Evolutionary conservation across 2,888 invertebrate species (phyloP).

Genomic region (Caenorhabditis sp.): DNA sequence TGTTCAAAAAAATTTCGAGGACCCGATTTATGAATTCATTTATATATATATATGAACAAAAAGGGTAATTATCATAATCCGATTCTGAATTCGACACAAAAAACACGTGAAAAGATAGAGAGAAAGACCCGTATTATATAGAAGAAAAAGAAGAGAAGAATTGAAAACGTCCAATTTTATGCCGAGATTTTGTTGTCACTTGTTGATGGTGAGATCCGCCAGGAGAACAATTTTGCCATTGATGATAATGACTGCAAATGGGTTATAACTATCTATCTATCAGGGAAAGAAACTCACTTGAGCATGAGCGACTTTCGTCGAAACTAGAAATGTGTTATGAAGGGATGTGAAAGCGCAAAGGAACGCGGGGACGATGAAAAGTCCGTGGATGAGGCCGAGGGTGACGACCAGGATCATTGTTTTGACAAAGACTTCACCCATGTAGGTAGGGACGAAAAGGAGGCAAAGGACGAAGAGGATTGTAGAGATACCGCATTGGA

Average conservation of each 20-base stretch:
- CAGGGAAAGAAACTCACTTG: slow-evolving; percentile 34
- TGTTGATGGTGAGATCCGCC: slow-evolving; percentile 47
- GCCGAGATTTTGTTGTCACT: slow-evolving; percentile 48
- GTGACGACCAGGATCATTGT: slow-evolving; percentile 68
- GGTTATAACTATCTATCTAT: not conserved
- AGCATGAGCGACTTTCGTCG: slow-evolving; percentile 30
- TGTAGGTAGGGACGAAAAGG: slow-evolving; percentile 64
- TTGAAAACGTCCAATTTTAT: slow-evolving; percentile 5
- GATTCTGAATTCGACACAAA: not conserved
- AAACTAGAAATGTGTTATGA: slow-evolving; percentile 28
- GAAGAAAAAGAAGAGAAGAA: no score
- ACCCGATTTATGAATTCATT: not conserved
- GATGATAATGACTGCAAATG: slow-evolving; percentile 48
- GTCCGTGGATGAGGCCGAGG: slow-evolving; percentile 64
- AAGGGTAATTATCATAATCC: slow-evolving; percentile 9
- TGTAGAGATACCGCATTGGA: slow-evolving; percentile 66
- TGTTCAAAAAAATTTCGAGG: not conserved
- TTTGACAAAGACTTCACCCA: slow-evolving; percentile 68
- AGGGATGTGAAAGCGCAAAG: slow-evolving; percentile 64
- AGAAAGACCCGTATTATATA: slow-evolving; percentile 7
- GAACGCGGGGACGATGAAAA: slow-evolving; percentile 63
- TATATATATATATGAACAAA: not conserved
- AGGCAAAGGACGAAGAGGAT: slow-evolving; percentile 63
- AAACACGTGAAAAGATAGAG: slow-evolving; percentile 10
- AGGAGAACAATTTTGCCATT: slow-evolving; percentile 47